Base-by-base conservation (phyloP, 2,113 vertebrate genomes). In the Lasiurus cinereus region DNA sequence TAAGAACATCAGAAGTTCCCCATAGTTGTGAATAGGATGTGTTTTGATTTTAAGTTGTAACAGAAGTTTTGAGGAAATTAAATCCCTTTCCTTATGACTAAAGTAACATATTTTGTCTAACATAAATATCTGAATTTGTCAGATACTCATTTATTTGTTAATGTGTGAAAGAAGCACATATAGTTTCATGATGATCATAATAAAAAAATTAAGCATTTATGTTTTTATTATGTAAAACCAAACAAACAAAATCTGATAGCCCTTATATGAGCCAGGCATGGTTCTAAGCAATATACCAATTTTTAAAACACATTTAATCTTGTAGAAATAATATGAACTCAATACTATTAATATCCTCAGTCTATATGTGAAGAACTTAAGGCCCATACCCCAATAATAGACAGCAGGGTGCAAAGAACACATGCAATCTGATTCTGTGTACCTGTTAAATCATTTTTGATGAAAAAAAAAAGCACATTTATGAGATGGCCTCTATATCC, bases 161-260 rank as follows among this genome's bases (percentile, higher is more conserved):
- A 64, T 1, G 70, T 94, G 56, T 94, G 43, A n/a, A 21, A 83
- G 31, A 67, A n/a, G 12, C 1, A 83, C 6, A 39, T 31, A 54
- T 33, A 83, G 48, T 9, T 2, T 2, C 48, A 39, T 39, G 1
- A 88, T 82, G 52, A n/a, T 46, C 70, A 66, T 85, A 62, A 27
- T 52, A 56, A 84, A 88, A 69, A 31, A 24, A 6, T 9, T 70
- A 33, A 56, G 16, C 8, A 56, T 39, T 79, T 66, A 87, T 19
- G 46, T 83, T 66, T 85, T 88, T 69, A 87, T 90, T 69, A 64
- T 33, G 19, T 36, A n/a, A 87, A 79, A 83, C 82, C 76, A 88
- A 36, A 39, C 11, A 14, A 56, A 22, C 19, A 56, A 59, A 59
- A 59, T 21, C 21, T 59, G 43, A 66, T 69, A 91, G 13, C 46